These are phyloP conservation scores for Meriones unguiculatus DNA, from an alignment of 2,113 vertebrate species.

Conservation along the genomic window DNA sequence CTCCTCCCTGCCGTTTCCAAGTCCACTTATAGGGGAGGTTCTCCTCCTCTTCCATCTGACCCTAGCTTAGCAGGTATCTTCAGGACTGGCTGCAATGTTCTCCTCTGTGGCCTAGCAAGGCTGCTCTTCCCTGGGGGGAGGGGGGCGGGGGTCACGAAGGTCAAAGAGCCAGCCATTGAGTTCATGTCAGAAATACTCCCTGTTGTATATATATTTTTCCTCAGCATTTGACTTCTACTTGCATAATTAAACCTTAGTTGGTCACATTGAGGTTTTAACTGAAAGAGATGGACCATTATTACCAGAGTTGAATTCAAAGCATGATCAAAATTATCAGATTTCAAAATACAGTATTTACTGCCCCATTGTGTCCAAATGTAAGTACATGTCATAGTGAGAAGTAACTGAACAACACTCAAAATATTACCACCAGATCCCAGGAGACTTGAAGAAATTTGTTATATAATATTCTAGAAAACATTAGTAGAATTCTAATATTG, in stretches of 20 bases:
- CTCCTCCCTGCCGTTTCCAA: too few species aligned
- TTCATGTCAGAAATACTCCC: too few species aligned
- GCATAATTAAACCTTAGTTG: not conserved
- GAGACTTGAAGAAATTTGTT: not conserved
- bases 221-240: not conserved
- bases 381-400: not conserved
- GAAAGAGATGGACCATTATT: not conserved
- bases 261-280: not conserved
- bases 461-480: not conserved
- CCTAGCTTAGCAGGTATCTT: too few species aligned
- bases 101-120: too few species aligned
- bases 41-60: too few species aligned
- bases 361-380: too few species aligned
- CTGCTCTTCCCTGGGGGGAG: too few species aligned
- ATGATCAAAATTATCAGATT: constrained; percentile 27
- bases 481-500: not conserved
- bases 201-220: not conserved
- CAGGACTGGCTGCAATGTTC: too few species aligned
- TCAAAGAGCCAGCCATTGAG: too few species aligned
- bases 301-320: not conserved
- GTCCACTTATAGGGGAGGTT: too few species aligned
- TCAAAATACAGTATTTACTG: not conserved
- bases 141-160: too few species aligned
- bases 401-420: not conserved
- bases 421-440: not conserved